Evolutionary conservation across 2,797 vertebrate genomes (phyloP), one percentile per base, ranked within the genome.

Genomic region (Cryptoblepharus egeriae): DNA sequence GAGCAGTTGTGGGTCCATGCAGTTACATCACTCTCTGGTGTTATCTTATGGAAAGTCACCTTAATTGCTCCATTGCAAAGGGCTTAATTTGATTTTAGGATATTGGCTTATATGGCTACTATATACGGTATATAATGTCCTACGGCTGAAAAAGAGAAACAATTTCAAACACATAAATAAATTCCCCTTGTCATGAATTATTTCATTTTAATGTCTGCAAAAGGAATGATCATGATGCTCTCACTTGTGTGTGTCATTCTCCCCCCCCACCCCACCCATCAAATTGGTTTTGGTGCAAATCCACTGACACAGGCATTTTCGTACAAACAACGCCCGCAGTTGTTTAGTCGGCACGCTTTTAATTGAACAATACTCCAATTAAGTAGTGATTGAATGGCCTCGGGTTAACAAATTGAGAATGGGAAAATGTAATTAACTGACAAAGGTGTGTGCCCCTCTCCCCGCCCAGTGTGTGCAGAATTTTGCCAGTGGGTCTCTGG

Each of bases 331-430:
- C n/a, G 52, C 26, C 37, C 52, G 30, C 37, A n/a, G 57, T 58
- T 37, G 61, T 74, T 74, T 79, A 45, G 63, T 57, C 70, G 57
- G 32, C 45, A 65, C 42, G 45, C 49, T 42, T 79, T 79, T 84
- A 79, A 83, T 73, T 79, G 70, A 49, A 74, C 45, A 68, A 67
- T 78, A 57, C 49, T 73, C 63, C 82, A 79, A 78, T 73, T 83
- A 83, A 78, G 69, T 13, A 73, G 75, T 65, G 61, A 73, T 78
- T 78, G 75, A 73, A 73, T 83, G 65, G 75, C 82, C 82, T 73
- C 76, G 28, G 61, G 75, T 73, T 73, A 58, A 52, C 68, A 65
- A 73, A 78, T 58, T 35, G 45, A 67, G 68, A 69, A 73, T 45
- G 42, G 75, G 60, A 55, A 83, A 77, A 78, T 64, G 68, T 83